A percentile compares a stretch with the other conserved stretches of the same genome.
These are phyloP conservation scores for Philypnodon macrostomus DNA, from an alignment of 2,797 vertebrate genomes.

Conservation along the genomic window DNA sequence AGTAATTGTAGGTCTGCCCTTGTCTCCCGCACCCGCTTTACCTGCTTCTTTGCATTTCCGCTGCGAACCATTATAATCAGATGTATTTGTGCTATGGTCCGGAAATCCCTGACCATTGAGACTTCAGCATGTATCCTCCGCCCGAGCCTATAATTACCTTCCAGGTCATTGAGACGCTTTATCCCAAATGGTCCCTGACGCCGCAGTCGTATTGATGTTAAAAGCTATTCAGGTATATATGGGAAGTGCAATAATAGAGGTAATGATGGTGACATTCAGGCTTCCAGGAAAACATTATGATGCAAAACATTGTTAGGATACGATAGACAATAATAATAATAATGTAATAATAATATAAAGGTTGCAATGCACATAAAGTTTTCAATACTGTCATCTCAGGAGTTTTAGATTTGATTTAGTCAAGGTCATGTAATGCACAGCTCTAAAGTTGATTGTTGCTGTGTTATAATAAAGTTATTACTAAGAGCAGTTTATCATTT, in stretches of 20 bases:
- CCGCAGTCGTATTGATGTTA: slow-evolving; percentile 36
- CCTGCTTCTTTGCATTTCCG: slow-evolving; percentile 9
- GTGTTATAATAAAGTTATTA: not conserved
- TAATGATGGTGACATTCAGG: slow-evolving; percentile 23
- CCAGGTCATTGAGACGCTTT: slow-evolving; percentile 45
- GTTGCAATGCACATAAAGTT: not conserved
- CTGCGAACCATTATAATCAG: slow-evolving; percentile 25
- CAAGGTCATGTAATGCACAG: slow-evolving; percentile 2
- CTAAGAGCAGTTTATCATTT: slow-evolving; percentile 7
- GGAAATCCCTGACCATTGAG: slow-evolving; percentile 23
- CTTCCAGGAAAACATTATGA: slow-evolving; percentile 13
- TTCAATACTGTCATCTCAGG: not conserved
- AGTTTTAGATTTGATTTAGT: not conserved
- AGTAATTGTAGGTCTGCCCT: slow-evolving; percentile 39
- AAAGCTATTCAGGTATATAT: slow-evolving; percentile 31
- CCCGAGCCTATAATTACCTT: slow-evolving; percentile 56
- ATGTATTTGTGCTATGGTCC: slow-evolving; percentile 14
- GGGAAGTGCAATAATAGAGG: slow-evolving; percentile 33
- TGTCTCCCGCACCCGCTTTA: slow-evolving; percentile 15
- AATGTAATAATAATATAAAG: too few species aligned
- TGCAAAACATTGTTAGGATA: slow-evolving; percentile 5
- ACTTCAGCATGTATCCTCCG: slow-evolving; percentile 31
- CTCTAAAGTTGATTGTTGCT: not conserved
- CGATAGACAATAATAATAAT: too few species aligned
- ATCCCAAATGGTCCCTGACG: slow-evolving; percentile 44